phyloP scores from a whole-genome alignment of 2,888 invertebrate genomes.

The Pollenia angustigena region DNA sequence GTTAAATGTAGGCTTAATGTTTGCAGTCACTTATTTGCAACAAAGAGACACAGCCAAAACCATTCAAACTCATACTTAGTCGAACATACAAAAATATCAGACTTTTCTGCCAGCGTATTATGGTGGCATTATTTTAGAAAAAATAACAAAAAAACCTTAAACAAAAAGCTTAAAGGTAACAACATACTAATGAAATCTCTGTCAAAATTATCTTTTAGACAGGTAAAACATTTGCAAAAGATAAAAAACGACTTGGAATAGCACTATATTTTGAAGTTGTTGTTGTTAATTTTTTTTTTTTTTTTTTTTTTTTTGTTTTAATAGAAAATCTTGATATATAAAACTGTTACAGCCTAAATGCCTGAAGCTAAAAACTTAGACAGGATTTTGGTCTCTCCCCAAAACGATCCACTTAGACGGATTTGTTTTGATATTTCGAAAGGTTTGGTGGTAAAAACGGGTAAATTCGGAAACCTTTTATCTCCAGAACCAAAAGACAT shows the following conservation, averaged over 20 bases:
- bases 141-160: background rate
- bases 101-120: conserved; percentile 30
- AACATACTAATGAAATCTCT: conserved; percentile 22
- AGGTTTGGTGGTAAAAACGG: too few species aligned
- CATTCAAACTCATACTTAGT: background rate
- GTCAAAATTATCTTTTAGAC: conserved; percentile 16
- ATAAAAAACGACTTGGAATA: background rate
- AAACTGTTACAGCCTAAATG: too few species aligned
- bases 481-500: too few species aligned
- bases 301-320: too few species aligned
- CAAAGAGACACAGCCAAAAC: background rate
- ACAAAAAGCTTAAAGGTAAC: background rate
- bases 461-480: too few species aligned
- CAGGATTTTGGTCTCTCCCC: too few species aligned
- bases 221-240: background rate
- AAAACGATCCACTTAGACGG: too few species aligned
- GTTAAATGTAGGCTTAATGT: conserved; percentile 34
- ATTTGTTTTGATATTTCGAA: too few species aligned
- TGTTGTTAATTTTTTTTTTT: too few species aligned
- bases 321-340: too few species aligned
- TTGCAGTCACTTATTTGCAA: conserved; percentile 23
- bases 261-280: background rate
- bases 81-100: background rate
- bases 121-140: conserved; percentile 32
- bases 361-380: too few species aligned